Evolutionary conservation across 2,888 invertebrate species (phyloP), one percentile per base, ranked within the genome.

Genomic region (Eudiplozoon nipponicum): DNA sequence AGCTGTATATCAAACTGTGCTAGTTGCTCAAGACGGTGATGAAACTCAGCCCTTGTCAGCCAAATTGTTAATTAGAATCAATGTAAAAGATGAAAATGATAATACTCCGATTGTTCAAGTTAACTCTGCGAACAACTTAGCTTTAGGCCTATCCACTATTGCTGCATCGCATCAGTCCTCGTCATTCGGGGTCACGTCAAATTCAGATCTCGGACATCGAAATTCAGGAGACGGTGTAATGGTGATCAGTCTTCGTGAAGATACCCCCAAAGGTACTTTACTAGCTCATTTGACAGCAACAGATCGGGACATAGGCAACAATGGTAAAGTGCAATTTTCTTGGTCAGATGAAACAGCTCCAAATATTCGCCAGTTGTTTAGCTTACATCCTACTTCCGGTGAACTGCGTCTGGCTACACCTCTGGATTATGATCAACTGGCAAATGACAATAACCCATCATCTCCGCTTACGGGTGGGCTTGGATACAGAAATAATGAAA

Each of bases 261-360:
- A 43, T 17, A 22, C 21, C 11, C 26, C 29, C 1, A 18, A 23
- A 7, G 45, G 38, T 11, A 15, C 40, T 13, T 19, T 29, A 21
- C 26, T 45, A 9, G 40, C 40, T 2, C 35, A 29, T 11, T 13
- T 45, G n/a, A 36, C 34, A 26, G 45, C 43, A 9, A 34, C 39
- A 9, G 45, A 45, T 36, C 35, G 35, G 17, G 45, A 45, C 20
- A 36, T 31, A 1, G 45, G 45, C 15, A 38, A 45, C 18, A 45
- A 45, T 36, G 45, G 39, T n/a, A 26, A 35, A 3, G 22, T 45
- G 2, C 31, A 34, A 26, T 43, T 39, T 29, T 36, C 23, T 9
- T 5, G 42, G 15, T 34, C 20, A 18, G 39, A 39, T 9, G 2
- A 17, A 7, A 31, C 29, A 15, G 9, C 22, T n/a, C 19, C 18